Conservation (phyloP, 2,797 vertebrate species). For the Pseudotriccus pelzelni region DNA sequence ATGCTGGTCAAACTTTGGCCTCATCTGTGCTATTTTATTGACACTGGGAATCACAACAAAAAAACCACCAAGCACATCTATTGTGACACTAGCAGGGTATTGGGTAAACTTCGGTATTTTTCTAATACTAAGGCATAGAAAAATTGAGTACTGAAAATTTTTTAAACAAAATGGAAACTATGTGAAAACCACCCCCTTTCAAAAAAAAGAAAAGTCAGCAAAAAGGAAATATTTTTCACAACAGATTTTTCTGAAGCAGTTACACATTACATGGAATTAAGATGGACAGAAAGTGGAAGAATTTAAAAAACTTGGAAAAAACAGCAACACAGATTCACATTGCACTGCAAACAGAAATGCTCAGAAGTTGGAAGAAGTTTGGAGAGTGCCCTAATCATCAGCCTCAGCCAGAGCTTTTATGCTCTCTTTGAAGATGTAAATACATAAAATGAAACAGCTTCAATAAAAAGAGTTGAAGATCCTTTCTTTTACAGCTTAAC, state of each 20-base stretch:
- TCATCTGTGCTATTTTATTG: neutral
- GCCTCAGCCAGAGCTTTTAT: neutral
- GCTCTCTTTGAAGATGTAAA: neutral
- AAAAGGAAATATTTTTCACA: neutral
- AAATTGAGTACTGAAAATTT: neutral
- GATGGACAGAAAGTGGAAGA: neutral
- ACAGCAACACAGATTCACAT: rapidly evolving
- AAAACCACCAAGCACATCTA: neutral
- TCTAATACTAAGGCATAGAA: neutral
- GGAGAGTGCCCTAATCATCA: neutral
- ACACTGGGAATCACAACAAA: neutral
- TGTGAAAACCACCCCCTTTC: neutral
- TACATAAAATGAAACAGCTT: neutral
- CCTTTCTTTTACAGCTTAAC: neutral
- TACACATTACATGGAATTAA: neutral
- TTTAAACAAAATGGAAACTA: neutral
- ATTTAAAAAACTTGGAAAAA: neutral
- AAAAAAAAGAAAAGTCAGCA: neutral
- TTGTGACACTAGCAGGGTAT: neutral
- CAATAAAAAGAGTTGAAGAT: neutral
- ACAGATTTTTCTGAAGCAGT: neutral
- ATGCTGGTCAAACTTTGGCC: neutral
- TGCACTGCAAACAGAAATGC: neutral
- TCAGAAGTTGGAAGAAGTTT: neutral
- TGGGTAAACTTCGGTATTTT: neutral